A percentile compares a stretch with the other conserved stretches of the same genome.
Evolutionary conservation across 2,113 vertebrate species (phyloP).

Genomic region (Peucedramus taeniatus): DNA sequence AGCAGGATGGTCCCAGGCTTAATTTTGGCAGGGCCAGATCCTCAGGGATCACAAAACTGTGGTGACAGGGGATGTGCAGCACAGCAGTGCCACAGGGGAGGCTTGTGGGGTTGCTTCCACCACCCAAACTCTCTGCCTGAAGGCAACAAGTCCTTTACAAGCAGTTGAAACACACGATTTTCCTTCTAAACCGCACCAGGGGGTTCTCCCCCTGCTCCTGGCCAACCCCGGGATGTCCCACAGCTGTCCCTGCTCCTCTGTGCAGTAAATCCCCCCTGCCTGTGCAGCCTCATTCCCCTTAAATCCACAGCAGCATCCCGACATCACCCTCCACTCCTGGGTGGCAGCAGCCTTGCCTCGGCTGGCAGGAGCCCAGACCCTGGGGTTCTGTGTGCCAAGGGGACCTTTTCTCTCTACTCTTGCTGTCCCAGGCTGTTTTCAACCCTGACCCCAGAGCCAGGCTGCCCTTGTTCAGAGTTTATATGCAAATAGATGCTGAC

Average conservation of each 20-base stretch:
- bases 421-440: not conserved
- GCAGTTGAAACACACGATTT: accelerated
- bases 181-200: not conserved
- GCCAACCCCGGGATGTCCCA: not conserved
- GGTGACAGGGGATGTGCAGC: not conserved
- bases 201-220: not conserved
- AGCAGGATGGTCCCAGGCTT: not conserved
- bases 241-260: not conserved
- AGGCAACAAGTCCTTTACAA: not conserved
- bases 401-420: not conserved
- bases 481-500: not conserved
- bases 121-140: accelerated
- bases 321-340: not conserved
- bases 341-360: not conserved
- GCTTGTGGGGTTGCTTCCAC: not conserved
- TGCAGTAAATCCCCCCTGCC: not conserved
- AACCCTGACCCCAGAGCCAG: not conserved
- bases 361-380: not conserved
- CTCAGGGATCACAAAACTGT: not conserved
- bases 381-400: accelerated
- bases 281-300: not conserved
- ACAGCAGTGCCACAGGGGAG: not conserved
- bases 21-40: not conserved
- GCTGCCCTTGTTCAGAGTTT: too few species aligned
- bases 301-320: not conserved